A percentile compares a stretch with the other conserved stretches of the same genome.
phyloP scores from a whole-genome alignment of 2,797 vertebrate genomes.

The Sarcophilus harrisii region DNA sequence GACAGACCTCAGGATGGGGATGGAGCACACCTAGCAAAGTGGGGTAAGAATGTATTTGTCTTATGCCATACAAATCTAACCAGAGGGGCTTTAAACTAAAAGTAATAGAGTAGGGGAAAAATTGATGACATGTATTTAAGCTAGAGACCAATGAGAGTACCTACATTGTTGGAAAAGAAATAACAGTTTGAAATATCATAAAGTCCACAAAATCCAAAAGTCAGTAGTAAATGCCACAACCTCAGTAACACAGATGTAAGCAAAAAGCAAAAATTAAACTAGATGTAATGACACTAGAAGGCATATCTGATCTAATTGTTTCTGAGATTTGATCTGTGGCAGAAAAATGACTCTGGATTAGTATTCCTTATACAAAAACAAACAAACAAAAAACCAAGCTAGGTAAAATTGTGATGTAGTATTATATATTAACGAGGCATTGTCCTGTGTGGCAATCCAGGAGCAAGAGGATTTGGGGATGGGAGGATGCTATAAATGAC shows the following conservation, averaged over 20 bases:
- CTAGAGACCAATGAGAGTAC: not conserved
- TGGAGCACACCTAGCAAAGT: not conserved
- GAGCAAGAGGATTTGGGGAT: not conserved
- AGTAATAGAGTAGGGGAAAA: not conserved
- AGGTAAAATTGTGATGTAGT: not conserved
- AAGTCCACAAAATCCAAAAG: not conserved
- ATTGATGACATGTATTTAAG: not conserved
- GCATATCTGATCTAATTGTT: not conserved
- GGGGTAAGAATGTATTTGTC: not conserved
- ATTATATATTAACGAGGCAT: not conserved
- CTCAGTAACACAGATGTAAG: not conserved
- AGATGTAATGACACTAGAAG: not conserved
- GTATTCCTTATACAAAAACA: not conserved
- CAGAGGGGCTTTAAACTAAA: not conserved
- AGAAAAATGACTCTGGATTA: not conserved
- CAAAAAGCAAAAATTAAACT: not conserved
- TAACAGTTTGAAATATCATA: not conserved
- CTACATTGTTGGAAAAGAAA: not conserved
- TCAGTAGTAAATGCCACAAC: not conserved
- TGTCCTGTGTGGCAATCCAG: not conserved
- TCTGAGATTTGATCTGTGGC: not conserved
- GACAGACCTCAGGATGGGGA: not conserved
- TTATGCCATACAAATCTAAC: not conserved
- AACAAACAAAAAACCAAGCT: not conserved
- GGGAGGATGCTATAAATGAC: not conserved